Conservation (phyloP, 2,113 vertebrate species). For the Pantherophis guttatus region DNA sequence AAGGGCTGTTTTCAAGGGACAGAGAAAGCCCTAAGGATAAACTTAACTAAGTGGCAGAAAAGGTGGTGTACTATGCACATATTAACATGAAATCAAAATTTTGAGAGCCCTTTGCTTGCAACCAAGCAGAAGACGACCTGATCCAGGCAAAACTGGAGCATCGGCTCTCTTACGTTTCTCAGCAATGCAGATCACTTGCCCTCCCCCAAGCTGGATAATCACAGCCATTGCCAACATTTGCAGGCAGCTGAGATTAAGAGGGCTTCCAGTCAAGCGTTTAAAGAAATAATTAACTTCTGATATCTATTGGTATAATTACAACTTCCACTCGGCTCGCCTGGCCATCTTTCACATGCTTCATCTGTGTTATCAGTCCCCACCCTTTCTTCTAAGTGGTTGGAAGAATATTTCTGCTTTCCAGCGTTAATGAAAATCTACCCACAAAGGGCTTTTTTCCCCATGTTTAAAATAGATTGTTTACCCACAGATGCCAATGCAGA, state of each 20-base stretch:
- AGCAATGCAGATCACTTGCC: neutral
- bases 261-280: conserved; percentile 10
- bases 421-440: neutral
- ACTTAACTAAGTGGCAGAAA: neutral
- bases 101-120: neutral
- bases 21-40: neutral
- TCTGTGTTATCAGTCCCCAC: neutral
- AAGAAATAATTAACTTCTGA: conserved; percentile 6
- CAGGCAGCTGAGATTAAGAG: neutral
- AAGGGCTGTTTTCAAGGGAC: neutral
- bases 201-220: neutral
- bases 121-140: neutral
- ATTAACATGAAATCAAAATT: neutral
- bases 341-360: neutral
- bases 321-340: neutral
- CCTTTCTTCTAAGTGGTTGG: neutral
- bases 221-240: neutral
- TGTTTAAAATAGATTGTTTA: neutral
- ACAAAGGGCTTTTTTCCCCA: neutral
- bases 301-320: conserved; percentile 6
- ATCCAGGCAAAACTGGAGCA: neutral
- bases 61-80: neutral
- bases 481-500: neutral
- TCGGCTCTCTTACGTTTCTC: neutral
- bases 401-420: neutral